These are phyloP conservation scores for Manacus vitellinus DNA, from an alignment of 2,113 vertebrate species.

Conservation along the genomic window DNA sequence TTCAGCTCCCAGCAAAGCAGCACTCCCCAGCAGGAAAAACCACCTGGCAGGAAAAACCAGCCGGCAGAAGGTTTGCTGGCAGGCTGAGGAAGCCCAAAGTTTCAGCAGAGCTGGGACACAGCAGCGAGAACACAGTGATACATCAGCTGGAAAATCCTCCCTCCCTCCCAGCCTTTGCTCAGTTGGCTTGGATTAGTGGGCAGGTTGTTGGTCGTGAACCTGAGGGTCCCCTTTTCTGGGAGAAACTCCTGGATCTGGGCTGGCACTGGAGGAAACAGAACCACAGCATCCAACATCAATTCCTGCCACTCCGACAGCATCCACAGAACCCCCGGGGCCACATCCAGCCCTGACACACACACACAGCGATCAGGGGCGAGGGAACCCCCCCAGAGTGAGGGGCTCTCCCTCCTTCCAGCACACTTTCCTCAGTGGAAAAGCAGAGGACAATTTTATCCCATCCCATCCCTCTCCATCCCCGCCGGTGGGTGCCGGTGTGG, in stretches of 20 bases:
- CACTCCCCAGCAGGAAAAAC: background rate
- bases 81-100: background rate
- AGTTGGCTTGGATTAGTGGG: rapidly evolving
- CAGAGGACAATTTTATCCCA: background rate
- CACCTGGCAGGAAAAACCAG: background rate
- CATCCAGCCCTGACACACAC: background rate
- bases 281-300: background rate
- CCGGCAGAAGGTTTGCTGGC: background rate
- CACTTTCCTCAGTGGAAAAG: background rate
- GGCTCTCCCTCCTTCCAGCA: background rate
- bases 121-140: rapidly evolving
- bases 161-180: background rate
- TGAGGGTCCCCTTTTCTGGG: background rate
- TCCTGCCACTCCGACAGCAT: background rate
- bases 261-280: background rate
- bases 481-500: background rate
- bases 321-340: rapidly evolving
- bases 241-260: background rate
- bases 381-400: rapidly evolving
- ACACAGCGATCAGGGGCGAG: rapidly evolving
- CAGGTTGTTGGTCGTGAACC: background rate
- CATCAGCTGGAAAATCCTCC: rapidly evolving
- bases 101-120: rapidly evolving
- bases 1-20: background rate
- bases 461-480: background rate